Evolutionary conservation across 2,113 vertebrate genomes (phyloP).

Genomic region (Poecile atricapillus): DNA sequence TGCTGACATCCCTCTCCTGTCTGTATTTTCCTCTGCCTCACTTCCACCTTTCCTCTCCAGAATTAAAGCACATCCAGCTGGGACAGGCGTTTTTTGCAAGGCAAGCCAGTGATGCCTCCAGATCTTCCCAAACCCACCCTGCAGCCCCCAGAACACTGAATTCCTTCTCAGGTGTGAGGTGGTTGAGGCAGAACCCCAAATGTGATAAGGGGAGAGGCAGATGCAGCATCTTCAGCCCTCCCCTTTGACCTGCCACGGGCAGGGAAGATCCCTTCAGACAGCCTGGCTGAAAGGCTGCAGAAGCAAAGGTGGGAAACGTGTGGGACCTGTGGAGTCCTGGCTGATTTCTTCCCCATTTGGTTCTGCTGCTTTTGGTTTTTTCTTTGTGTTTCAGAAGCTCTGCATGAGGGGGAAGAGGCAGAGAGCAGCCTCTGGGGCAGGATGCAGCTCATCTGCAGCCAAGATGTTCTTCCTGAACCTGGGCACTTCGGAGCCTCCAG

Average conservation of each 20-base stretch:
- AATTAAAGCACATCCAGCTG: background rate
- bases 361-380: background rate
- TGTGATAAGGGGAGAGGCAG: background rate
- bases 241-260: background rate
- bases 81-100: background rate
- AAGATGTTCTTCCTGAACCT: background rate
- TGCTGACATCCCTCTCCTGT: background rate
- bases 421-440: background rate
- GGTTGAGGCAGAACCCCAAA: background rate
- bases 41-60: background rate
- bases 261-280: background rate
- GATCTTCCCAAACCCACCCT: background rate
- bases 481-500: background rate
- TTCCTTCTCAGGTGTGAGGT: background rate
- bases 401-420: accelerated
- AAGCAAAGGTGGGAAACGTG: background rate
- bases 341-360: background rate
- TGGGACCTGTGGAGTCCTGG: background rate
- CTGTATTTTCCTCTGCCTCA: background rate
- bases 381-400: background rate
- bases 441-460: background rate
- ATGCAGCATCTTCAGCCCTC: background rate
- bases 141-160: background rate
- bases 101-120: background rate
- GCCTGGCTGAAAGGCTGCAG: background rate